A percentile compares a stretch with the other conserved stretches of the same genome.
Conservation (phyloP, 2,797 vertebrate species). For the Anolis apletophallus region DNA sequence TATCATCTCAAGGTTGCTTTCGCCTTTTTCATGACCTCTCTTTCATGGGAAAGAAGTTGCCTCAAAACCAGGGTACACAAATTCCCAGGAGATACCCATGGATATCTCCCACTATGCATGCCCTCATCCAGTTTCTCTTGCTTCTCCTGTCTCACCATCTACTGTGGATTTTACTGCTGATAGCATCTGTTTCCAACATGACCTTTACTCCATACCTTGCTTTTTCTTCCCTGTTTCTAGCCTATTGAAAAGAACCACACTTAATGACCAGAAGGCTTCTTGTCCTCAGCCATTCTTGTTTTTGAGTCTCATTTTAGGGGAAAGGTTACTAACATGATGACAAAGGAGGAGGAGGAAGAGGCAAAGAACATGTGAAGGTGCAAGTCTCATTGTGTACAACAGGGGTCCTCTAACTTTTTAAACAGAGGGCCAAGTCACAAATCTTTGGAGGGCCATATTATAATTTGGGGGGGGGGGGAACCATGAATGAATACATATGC, state of each 20-base stretch:
- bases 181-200: neutral
- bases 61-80: too few relatives aligned
- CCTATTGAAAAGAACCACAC: neutral
- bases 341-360: neutral
- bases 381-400: too few relatives aligned
- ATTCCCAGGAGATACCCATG: neutral
- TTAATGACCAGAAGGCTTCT: neutral
- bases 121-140: neutral
- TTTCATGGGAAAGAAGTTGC: neutral
- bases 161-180: neutral
- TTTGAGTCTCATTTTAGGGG: neutral
- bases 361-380: neutral
- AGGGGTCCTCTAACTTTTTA: too few relatives aligned
- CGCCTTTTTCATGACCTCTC: neutral
- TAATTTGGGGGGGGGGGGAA: too few relatives aligned
- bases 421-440: too few relatives aligned
- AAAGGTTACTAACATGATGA: too few relatives aligned
- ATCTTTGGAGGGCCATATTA: too few relatives aligned
- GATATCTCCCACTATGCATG: neutral
- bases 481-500: too few relatives aligned
- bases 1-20: neutral
- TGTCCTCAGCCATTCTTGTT: neutral
- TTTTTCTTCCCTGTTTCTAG: neutral
- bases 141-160: neutral
- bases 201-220: neutral